A percentile compares a stretch with the other conserved stretches of the same genome.
Evolutionary conservation across 1,140 invertebrate genomes (phyloP).

Genomic region (Ostrea denselamellosa): DNA sequence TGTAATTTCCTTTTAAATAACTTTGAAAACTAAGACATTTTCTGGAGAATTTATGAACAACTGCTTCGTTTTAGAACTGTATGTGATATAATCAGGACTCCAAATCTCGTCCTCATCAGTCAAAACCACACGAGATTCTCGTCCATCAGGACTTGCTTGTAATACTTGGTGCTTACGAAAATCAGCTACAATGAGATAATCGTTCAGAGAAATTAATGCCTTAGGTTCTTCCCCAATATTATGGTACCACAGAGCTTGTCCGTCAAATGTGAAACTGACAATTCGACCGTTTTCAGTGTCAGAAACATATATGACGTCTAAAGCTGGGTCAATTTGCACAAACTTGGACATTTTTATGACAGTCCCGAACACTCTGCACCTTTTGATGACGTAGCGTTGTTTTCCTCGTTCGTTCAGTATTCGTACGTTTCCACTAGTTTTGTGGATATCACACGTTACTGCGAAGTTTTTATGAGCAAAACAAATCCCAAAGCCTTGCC

Average conservation of each 20-base stretch:
- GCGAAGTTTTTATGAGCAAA: constrained; percentile 29
- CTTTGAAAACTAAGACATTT: constrained; percentile 35
- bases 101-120: constrained; percentile 42
- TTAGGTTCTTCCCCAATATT: constrained; percentile 20
- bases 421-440: background rate
- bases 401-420: constrained; percentile 38
- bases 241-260: background rate
- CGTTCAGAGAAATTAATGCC: background rate
- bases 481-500: constrained; percentile 37
- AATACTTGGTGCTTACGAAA: constrained; percentile 24
- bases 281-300: constrained; percentile 38
- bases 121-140: constrained; percentile 8
- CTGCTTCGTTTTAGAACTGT: constrained; percentile 24
- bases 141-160: constrained; percentile 22
- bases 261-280: constrained; percentile 35
- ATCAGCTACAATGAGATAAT: constrained; percentile 10
- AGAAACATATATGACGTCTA: constrained; percentile 35
- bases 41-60: constrained; percentile 32
- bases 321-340: constrained; percentile 20
- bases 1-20: background rate
- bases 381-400: constrained; percentile 46
- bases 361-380: constrained; percentile 16
- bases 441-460: constrained; percentile 38
- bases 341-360: constrained; percentile 39
- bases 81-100: constrained; percentile 34